A percentile compares a stretch with the other conserved stretches of the same genome.
These are phyloP conservation scores for Tetrao urogallus DNA, from an alignment of 2,113 vertebrate species.

Conservation along the genomic window DNA sequence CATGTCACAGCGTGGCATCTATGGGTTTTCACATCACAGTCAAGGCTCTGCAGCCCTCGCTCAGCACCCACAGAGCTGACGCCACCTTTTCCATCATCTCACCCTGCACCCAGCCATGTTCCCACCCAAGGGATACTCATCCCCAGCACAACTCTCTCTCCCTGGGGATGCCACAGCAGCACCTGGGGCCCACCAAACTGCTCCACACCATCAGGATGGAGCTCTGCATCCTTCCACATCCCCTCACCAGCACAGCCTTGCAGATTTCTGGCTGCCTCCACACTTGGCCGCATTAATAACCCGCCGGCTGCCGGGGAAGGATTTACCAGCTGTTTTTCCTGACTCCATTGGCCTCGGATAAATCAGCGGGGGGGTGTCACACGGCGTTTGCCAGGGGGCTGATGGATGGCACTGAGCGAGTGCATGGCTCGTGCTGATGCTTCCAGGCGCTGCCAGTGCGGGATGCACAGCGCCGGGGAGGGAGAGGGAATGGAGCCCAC, in stretches of 20 bases:
- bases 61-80: fast-evolving
- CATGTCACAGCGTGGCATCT: neutral
- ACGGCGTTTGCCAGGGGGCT: constrained; percentile 27
- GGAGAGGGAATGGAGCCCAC: neutral
- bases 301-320: constrained; percentile 64
- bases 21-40: neutral
- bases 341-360: constrained; percentile 71
- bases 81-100: neutral
- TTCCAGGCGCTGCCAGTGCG: constrained; percentile 20
- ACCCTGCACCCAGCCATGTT: too few species aligned
- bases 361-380: constrained; percentile 60
- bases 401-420: constrained; percentile 57
- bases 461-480: neutral
- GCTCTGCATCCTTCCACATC: neutral
- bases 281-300: constrained; percentile 67
- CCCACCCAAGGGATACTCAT: fast-evolving
- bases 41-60: fast-evolving
- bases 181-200: neutral
- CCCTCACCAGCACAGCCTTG: neutral
- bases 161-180: fast-evolving
- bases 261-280: neutral
- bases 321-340: constrained; percentile 74
- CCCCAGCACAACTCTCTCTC: fast-evolving
- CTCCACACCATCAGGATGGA: fast-evolving
- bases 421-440: constrained; percentile 48